Base-by-base conservation (phyloP, 1,140 invertebrate genomes). In the Venturia canescens region DNA sequence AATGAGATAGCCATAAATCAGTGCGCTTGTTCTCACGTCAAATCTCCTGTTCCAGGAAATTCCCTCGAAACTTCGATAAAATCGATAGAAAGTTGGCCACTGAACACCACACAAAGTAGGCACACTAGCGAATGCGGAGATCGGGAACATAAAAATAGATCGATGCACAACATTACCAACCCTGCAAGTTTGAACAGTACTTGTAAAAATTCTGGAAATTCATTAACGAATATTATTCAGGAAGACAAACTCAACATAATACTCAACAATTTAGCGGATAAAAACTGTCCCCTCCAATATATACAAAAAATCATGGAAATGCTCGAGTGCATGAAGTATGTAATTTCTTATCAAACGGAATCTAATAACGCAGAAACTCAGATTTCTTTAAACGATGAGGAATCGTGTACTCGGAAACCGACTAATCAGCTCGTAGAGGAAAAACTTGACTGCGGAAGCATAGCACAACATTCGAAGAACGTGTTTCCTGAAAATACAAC, bases 231-330 rank as follows among this genome's bases (percentile, higher is more conserved):
- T 31, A 80, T 85, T 15, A 77, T 89, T 18, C 78, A 76, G 0
- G 83, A 87, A 57, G 85, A 90, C 29, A 89, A 87, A 50, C 16
- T 89, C 6, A 80, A 74, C 13, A 34, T 79, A 0, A 87, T 91
- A 31, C 60, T 88, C n/a, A 76, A 86, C 23, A 88, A 80, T 74
- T 78, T 91, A 29, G 63, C 69, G 4, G 79, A 87, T 38, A 86
- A 85, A 50, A 89, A 88, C 74, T 87, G 82, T 31, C 74, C 88
- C 16, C n/a, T 81, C 15, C 70, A 87, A 13, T 90, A 88, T 23
- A 81, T 89, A 0, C 66, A 81, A 26, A 88, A 88, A 72, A 82
- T 91, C 63, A 70, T 84, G 44, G 70, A 87, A 18, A 83, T 89
- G 69, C 67, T 89, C 18, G 81, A 87, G 48, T 85, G 80, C 16